Evolutionary conservation across 2,797 vertebrate species (phyloP).

Genomic region (Notolepis coatsorum): DNA sequence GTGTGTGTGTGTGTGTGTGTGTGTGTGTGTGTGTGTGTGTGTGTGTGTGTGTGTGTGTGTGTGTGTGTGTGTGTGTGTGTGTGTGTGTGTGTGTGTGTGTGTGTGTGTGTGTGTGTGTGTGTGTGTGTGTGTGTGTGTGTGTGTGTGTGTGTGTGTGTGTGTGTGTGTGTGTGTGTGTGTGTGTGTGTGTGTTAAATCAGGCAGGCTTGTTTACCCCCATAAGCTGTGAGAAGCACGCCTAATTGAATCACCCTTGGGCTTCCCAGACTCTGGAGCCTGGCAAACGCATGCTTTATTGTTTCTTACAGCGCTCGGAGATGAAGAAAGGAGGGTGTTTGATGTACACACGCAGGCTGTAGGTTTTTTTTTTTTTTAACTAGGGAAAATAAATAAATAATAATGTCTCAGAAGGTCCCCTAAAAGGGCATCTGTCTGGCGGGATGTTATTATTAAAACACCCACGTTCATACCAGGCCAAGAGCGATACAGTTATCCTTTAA

Average conservation of each 20-base stretch:
- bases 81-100: slow-evolving; percentile 14
- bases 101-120: slow-evolving; percentile 14
- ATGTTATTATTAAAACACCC: slow-evolving; percentile 53
- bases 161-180: slow-evolving; percentile 14
- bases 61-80: slow-evolving; percentile 18
- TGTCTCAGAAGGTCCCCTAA: slow-evolving; percentile 24
- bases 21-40: slow-evolving; percentile 21
- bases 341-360: slow-evolving; percentile 38
- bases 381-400: slow-evolving; percentile 51
- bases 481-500: slow-evolving; percentile 9
- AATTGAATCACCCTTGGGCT: slow-evolving; percentile 58
- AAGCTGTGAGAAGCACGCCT: slow-evolving; percentile 43
- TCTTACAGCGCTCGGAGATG: slow-evolving; percentile 63
- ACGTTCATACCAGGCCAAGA: slow-evolving; percentile 23
- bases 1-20: slow-evolving; percentile 1
- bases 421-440: slow-evolving; percentile 44
- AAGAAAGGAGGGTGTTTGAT: slow-evolving; percentile 49
- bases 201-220: slow-evolving; percentile 11
- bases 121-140: too few relatives aligned
- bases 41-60: slow-evolving; percentile 1
- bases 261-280: slow-evolving; percentile 43
- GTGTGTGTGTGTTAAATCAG: slow-evolving; percentile 17
- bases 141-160: neutral
- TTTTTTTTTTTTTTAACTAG: slow-evolving; percentile 23
- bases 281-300: slow-evolving; percentile 53